Conservation (phyloP, 2,797 vertebrate genomes). For the Huso huso region DNA sequence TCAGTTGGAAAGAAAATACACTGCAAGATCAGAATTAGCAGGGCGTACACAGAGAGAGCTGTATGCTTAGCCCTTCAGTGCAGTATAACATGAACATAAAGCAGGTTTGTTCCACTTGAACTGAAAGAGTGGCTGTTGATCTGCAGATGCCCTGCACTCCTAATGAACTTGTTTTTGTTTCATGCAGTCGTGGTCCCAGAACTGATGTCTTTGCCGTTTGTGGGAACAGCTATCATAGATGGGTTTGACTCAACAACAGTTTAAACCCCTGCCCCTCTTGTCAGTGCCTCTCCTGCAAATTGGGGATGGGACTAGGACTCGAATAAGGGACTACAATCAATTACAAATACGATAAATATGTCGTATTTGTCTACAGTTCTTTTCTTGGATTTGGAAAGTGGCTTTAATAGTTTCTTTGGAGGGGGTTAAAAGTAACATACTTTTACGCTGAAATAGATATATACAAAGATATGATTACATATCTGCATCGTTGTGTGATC, state of each 20-base stretch:
- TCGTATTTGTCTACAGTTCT: too few relatives aligned
- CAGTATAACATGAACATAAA: constrained; percentile 36
- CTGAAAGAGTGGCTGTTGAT: constrained; percentile 17
- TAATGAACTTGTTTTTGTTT: constrained; percentile 15
- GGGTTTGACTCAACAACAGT: background rate
- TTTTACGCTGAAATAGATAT: too few relatives aligned
- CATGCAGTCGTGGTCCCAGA: background rate
- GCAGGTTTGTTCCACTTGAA: constrained; percentile 38
- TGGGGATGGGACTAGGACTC: too few relatives aligned
- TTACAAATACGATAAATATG: too few relatives aligned
- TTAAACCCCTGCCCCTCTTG: too few relatives aligned
- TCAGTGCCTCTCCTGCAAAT: too few relatives aligned
- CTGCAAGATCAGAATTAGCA: constrained; percentile 2
- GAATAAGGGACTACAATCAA: too few relatives aligned
- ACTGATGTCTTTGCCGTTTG: background rate
- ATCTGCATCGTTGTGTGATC: constrained; percentile 21
- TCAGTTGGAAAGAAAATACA: background rate
- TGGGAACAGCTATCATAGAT: background rate
- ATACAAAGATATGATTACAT: too few relatives aligned
- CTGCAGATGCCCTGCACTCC: constrained; percentile 25
- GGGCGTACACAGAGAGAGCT: constrained; percentile 23
- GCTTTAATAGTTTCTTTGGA: too few relatives aligned
- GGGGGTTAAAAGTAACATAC: too few relatives aligned
- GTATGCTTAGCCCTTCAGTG: constrained; percentile 24
- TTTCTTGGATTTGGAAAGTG: too few relatives aligned